These are phyloP conservation scores for Diploscapter pachys DNA, from an alignment of 1,140 invertebrate genomes.

Conservation along the genomic window DNA sequence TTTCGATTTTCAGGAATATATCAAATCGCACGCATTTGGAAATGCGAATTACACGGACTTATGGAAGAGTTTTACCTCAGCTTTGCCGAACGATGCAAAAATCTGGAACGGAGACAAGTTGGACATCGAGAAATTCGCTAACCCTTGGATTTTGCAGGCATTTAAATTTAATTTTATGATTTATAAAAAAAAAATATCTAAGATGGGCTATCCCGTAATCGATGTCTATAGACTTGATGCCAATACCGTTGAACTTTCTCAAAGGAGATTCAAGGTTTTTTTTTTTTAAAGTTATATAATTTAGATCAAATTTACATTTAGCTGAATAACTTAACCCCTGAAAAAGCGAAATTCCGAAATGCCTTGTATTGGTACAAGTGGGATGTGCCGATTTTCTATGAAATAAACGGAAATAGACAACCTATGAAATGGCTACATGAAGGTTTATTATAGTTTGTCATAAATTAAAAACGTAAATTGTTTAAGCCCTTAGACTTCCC, in stretches of 20 bases:
- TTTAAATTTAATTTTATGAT: too few relatives aligned
- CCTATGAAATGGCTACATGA: slow-evolving; percentile 38
- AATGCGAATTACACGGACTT: slow-evolving; percentile 10
- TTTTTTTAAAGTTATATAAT: too few relatives aligned
- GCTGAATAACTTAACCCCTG: slow-evolving; percentile 48
- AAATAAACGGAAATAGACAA: slow-evolving; percentile 31
- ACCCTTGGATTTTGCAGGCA: slow-evolving; percentile 35
- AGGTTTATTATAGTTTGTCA: slow-evolving; percentile 2
- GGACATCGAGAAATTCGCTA: slow-evolving; percentile 18
- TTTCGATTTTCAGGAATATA: slow-evolving; percentile 17
- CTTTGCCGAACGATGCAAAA: slow-evolving; percentile 10
- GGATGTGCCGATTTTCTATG: slow-evolving; percentile 33
- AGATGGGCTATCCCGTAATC: slow-evolving; percentile 53
- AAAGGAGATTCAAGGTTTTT: slow-evolving; percentile 49
- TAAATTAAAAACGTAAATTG: slow-evolving; percentile 2
- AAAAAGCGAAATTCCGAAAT: slow-evolving; percentile 44
- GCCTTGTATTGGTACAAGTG: slow-evolving; percentile 40
- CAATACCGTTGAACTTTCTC: slow-evolving; percentile 45
- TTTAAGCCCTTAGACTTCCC: slow-evolving; percentile 25
- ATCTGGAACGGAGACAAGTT: slow-evolving; percentile 13
- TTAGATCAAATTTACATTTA: neutral
- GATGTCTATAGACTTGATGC: slow-evolving; percentile 45
- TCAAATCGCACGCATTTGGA: neutral
- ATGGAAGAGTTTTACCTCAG: slow-evolving; percentile 22
- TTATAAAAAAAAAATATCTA: too few relatives aligned